A percentile compares a stretch with the other conserved stretches of the same genome.
Conservation (phyloP, 53 echinoderm and acorn worm genomes). For the Actinopyga echinites region DNA sequence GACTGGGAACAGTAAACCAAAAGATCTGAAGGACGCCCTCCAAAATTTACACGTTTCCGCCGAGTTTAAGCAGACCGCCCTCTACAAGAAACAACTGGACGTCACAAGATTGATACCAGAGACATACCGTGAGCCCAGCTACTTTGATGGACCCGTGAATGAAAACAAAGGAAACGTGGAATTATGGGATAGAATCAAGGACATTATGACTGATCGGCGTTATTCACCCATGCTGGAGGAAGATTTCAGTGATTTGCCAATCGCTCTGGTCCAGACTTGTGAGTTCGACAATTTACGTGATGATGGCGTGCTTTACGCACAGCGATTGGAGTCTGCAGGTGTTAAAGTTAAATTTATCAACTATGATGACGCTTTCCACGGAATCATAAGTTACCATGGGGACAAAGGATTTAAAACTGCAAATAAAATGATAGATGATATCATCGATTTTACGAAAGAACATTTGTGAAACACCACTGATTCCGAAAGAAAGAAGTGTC, state of each 20-base stretch:
- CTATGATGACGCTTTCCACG: slow-evolving; percentile 54
- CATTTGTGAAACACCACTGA: background rate
- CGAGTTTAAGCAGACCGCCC: slow-evolving; percentile 51
- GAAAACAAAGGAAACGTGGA: slow-evolving; percentile 11
- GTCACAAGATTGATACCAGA: background rate
- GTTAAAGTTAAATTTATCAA: slow-evolving; percentile 58
- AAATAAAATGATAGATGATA: slow-evolving; percentile 27
- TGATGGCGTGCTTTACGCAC: slow-evolving; percentile 86
- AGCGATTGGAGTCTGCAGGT: slow-evolving; percentile 74
- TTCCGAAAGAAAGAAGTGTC: too few relatives aligned
- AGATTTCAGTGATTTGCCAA: slow-evolving; percentile 58
- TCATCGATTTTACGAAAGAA: background rate
- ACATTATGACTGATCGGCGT: slow-evolving; percentile 31
- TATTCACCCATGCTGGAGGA: slow-evolving; percentile 41
- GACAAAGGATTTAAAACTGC: background rate
- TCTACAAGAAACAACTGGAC: slow-evolving; percentile 18
- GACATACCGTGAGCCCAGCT: background rate
- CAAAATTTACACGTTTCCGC: slow-evolving; percentile 54
- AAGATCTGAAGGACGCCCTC: slow-evolving; percentile 44
- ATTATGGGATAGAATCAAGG: slow-evolving; percentile 41
- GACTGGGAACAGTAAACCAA: slow-evolving; percentile 46
- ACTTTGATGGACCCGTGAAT: slow-evolving; percentile 1
- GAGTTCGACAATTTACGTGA: slow-evolving; percentile 79
- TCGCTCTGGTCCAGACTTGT: slow-evolving; percentile 74
- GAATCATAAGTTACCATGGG: slow-evolving; percentile 20